These are phyloP conservation scores for Apaloderma vittatum DNA, from an alignment of 2,113 vertebrate species.

Conservation along the genomic window DNA sequence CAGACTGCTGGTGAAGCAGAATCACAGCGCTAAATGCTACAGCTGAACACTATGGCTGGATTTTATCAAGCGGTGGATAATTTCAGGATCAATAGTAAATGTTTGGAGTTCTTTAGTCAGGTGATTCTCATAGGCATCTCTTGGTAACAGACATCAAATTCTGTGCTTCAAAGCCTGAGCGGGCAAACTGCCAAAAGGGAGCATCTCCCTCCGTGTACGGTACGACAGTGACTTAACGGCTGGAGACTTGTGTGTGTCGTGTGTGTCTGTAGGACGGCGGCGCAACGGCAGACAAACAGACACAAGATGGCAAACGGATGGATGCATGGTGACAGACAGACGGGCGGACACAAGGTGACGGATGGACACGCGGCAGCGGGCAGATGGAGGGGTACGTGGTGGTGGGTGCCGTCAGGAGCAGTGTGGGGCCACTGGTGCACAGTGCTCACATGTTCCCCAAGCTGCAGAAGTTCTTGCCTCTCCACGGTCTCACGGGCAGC, in stretches of 20 bases:
- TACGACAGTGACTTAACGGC: fast-evolving
- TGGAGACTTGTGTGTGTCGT: fast-evolving
- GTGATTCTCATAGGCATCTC: not conserved
- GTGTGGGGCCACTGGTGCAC: not conserved
- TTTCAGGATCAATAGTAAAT: not conserved
- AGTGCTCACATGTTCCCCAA: not conserved
- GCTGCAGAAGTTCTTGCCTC: not conserved
- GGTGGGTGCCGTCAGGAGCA: not conserved
- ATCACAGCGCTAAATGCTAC: not conserved
- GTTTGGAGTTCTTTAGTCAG: not conserved
- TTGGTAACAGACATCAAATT: not conserved
- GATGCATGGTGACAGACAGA: too few species aligned
- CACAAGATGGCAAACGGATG: too few species aligned
- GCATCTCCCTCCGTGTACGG: not conserved
- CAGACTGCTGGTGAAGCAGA: not conserved
- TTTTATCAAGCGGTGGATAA: not conserved
- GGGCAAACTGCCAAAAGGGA: not conserved
- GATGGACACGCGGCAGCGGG: too few species aligned
- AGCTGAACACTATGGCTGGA: not conserved
- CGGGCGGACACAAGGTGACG: too few species aligned
- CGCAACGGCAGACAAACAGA: too few species aligned
- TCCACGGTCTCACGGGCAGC: not conserved
- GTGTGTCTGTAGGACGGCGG: too few species aligned
- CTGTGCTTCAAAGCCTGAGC: not conserved
- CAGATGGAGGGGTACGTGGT: too few species aligned